phyloP scores from a whole-genome alignment of 2,797 vertebrate species.

The Odontamblyopus lacepedii region DNA sequence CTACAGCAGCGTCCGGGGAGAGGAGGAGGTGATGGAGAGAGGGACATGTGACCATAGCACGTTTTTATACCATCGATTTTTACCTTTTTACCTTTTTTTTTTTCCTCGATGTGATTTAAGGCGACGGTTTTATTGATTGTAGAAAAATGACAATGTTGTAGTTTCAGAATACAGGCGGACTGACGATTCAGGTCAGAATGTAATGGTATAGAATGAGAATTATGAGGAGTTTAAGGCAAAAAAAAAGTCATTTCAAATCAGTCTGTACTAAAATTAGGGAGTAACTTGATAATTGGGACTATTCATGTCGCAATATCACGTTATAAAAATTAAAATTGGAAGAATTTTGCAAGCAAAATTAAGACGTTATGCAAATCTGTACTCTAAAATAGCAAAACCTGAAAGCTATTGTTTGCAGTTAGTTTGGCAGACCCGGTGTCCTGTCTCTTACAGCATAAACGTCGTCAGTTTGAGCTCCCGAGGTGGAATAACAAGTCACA shows the following conservation, averaged over 20 bases:
- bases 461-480: no score
- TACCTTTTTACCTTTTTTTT: not conserved
- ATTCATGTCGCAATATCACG: not conserved
- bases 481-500: no score
- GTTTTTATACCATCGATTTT: not conserved
- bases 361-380: not conserved
- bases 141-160: not conserved
- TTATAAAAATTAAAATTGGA: not conserved
- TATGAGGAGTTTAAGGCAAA: no score
- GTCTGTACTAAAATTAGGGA: not conserved
- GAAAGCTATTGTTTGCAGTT: no score
- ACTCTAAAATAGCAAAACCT: no score
- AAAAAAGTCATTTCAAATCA: no score
- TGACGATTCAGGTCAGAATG: no score
- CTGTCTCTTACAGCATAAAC: no score
- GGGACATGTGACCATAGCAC: not conserved
- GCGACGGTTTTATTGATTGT: not conserved
- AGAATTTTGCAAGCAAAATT: not conserved
- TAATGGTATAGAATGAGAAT: no score
- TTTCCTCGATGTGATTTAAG: not conserved
- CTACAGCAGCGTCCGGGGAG: slow-evolving; percentile 4
- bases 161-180: not conserved
- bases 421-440: no score
- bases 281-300: not conserved
- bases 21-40: not conserved